phyloP scores from a whole-genome alignment of 2,113 vertebrate genomes.

The Microcebus lehilahytsara region DNA sequence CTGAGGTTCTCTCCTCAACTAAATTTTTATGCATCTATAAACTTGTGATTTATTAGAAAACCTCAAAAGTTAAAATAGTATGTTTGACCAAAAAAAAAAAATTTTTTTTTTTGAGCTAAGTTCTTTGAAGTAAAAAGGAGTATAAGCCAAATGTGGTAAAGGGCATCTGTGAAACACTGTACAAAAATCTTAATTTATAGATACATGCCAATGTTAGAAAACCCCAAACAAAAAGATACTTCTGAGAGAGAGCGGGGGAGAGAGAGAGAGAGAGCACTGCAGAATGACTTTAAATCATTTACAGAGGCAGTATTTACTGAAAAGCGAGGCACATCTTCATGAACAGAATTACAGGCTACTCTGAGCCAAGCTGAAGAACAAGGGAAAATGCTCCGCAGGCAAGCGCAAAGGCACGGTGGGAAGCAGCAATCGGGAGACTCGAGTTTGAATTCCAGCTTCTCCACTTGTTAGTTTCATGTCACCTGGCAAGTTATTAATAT shows the following conservation, averaged over 20 bases:
- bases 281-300: background rate
- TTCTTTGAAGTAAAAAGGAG: background rate
- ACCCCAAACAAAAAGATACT: background rate
- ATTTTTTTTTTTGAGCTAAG: background rate
- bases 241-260: background rate
- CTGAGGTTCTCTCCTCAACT: background rate
- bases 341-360: background rate
- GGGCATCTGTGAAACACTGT: background rate
- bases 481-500: background rate
- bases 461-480: background rate
- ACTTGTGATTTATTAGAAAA: conserved; percentile 14
- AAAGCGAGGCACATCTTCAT: background rate
- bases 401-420: background rate
- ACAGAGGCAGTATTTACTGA: background rate
- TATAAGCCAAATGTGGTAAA: background rate
- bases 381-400: background rate
- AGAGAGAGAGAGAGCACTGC: no score
- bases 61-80: conserved; percentile 38
- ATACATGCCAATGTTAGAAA: background rate
- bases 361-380: background rate
- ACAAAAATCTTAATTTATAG: background rate
- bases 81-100: background rate
- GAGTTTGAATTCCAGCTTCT: background rate
- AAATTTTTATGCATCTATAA: conserved; percentile 9
- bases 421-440: background rate